Percentiles rank a stretch among this genome's conserved stretches.
Conservation (phyloP, 2,797 vertebrate genomes). For the Epinephelus malabaricus region DNA sequence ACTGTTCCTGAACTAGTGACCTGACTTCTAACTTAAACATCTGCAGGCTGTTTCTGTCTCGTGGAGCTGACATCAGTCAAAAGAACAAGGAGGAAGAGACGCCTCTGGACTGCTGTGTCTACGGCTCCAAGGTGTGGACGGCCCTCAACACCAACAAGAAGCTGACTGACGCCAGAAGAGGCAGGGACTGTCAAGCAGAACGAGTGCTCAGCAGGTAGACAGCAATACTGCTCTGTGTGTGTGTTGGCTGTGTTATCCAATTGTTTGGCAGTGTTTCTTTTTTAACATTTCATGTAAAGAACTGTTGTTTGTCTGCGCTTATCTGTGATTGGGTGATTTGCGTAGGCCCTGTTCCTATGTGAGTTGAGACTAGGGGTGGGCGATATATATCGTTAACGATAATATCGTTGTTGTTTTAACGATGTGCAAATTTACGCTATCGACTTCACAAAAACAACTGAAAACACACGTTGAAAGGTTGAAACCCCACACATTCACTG, state of each 20-base stretch:
- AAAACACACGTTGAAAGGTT: no score
- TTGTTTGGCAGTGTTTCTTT: slow-evolving; percentile 2
- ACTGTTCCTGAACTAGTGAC: background rate
- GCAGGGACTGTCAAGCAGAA: slow-evolving; percentile 86
- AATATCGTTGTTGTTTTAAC: no score
- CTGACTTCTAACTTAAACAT: background rate
- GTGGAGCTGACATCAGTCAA: slow-evolving; percentile 92
- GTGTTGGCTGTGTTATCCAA: background rate
- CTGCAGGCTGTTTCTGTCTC: slow-evolving; percentile 93
- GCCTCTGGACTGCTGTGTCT: slow-evolving; percentile 90
- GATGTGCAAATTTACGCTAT: no score
- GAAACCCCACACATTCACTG: no score
- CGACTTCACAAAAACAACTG: no score
- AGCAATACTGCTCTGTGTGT: background rate
- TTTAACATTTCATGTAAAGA: background rate
- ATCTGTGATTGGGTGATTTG: background rate
- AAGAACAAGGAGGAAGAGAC: slow-evolving; percentile 95
- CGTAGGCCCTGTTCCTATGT: background rate
- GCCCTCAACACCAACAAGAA: slow-evolving; percentile 94
- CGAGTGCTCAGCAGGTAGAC: slow-evolving; percentile 90
- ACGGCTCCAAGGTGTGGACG: slow-evolving; percentile 93
- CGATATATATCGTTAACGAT: no score
- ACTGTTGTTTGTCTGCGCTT: background rate
- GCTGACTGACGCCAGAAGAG: slow-evolving; percentile 89
- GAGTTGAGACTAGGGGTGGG: background rate